These are phyloP conservation scores for Muricea muricata DNA, from an alignment of 92 coral and sea anemone genomes.

Conservation along the genomic window DNA sequence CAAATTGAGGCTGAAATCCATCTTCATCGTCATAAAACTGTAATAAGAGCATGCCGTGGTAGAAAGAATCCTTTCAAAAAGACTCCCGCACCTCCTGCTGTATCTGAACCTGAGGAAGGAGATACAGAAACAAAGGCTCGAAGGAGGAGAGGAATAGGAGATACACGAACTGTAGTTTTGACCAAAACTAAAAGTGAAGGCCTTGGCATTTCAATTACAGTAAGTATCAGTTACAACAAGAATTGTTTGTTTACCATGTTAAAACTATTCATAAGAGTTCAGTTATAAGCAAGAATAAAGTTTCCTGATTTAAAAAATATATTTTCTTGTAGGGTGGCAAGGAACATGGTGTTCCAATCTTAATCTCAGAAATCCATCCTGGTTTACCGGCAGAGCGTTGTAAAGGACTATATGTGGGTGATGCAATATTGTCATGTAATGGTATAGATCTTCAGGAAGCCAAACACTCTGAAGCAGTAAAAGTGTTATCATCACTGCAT, in stretches of 20 bases:
- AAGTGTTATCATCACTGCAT: slow-evolving; percentile 83
- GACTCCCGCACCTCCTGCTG: slow-evolving; percentile 94
- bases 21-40: slow-evolving; percentile 96
- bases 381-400: slow-evolving; percentile 90
- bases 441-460: slow-evolving; percentile 98
- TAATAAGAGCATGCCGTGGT: slow-evolving; percentile 96
- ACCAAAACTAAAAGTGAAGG: slow-evolving; percentile 89
- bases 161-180: slow-evolving; percentile 84
- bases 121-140: slow-evolving; percentile 80
- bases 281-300: too few relatives aligned
- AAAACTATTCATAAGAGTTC: too few relatives aligned
- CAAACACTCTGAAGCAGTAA: slow-evolving; percentile 94
- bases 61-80: slow-evolving; percentile 93
- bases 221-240: slow-evolving; percentile 29
- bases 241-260: background rate
- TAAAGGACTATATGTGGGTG: slow-evolving; percentile 94
- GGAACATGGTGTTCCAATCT: slow-evolving; percentile 98
- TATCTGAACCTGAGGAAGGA: slow-evolving; percentile 61
- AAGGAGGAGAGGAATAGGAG: slow-evolving; percentile 95
- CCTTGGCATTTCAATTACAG: slow-evolving; percentile 94
- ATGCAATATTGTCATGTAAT: slow-evolving; percentile 94
- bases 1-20: slow-evolving; percentile 99
- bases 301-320: too few relatives aligned
- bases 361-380: slow-evolving; percentile 93
- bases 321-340: slow-evolving; percentile 82